Conservation (phyloP, 1,140 invertebrate genomes). For the Drosophila kohkoa region DNA sequence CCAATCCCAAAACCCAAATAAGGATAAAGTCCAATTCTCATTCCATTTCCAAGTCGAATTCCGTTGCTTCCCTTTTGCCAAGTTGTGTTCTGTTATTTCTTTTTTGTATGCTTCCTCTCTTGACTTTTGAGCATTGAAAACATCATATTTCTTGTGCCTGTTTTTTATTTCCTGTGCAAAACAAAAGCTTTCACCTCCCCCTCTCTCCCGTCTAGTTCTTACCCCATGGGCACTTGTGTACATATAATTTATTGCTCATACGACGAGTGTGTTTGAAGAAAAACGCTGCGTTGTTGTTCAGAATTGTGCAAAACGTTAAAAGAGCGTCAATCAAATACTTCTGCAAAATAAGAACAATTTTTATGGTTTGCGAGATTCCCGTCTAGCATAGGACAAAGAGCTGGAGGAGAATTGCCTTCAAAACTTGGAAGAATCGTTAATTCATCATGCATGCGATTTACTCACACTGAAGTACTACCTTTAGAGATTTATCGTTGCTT, state of each 20-base stretch:
- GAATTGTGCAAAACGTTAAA: conserved; percentile 72
- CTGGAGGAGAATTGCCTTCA: no score
- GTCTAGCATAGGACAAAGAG: not conserved
- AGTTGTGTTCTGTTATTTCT: conserved; percentile 26
- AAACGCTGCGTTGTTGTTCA: conserved; percentile 23
- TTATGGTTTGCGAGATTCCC: not conserved
- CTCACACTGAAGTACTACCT: no score
- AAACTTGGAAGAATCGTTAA: no score
- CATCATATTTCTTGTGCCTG: conserved; percentile 77
- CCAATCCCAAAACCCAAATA: not conserved
- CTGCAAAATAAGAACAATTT: not conserved
- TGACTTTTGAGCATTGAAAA: conserved; percentile 46
- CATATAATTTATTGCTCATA: conserved; percentile 77
- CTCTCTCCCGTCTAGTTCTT: not conserved
- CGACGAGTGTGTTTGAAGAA: conserved; percentile 39
- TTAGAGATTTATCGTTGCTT: no score
- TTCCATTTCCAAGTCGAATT: not conserved
- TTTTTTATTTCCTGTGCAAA: conserved; percentile 71
- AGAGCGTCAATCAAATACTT: conserved; percentile 76
- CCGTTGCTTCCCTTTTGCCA: conserved; percentile 30
- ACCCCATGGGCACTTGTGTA: conserved; percentile 48
- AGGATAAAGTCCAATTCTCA: no score
- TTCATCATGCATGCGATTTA: no score
- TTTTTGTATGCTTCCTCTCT: conserved; percentile 30
- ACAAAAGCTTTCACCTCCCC: conserved; percentile 53